Conservation (phyloP, 2,797 vertebrate species). For the Hoplostethus atlanticus region DNA sequence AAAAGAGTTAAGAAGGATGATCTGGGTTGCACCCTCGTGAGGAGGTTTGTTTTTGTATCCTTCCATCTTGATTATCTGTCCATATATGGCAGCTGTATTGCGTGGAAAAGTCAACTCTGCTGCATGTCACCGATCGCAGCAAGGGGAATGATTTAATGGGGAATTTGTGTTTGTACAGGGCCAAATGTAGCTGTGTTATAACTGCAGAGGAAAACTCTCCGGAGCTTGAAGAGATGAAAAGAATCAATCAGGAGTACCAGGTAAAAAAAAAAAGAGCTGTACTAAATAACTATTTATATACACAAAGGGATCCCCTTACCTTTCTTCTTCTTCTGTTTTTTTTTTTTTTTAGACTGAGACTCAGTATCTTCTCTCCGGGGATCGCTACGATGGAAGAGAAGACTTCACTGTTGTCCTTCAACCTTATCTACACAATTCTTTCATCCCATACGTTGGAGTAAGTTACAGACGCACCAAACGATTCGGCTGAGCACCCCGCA, state of each 20-base stretch:
- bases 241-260: conserved; percentile 89
- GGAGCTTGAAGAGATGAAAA: conserved; percentile 84
- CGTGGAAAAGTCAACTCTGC: not conserved
- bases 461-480: conserved; percentile 57
- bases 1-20: conserved; percentile 77
- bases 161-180: conserved; percentile 46
- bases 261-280: conserved; percentile 73
- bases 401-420: conserved; percentile 90
- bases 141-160: not conserved
- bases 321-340: not conserved
- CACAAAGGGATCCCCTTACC: not conserved
- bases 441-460: conserved; percentile 84
- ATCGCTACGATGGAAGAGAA: conserved; percentile 82
- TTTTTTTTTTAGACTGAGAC: conserved; percentile 62
- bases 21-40: conserved; percentile 77
- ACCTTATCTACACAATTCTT: conserved; percentile 86
- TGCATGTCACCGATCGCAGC: not conserved
- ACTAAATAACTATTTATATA: not conserved
- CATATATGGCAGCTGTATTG: not conserved
- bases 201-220: conserved; percentile 77
- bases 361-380: conserved; percentile 74
- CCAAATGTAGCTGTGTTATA: conserved; percentile 75
- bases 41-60: conserved; percentile 80
- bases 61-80: not conserved
- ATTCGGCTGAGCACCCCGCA: conserved; percentile 1